Percentiles rank a stretch among this genome's conserved stretches.
phyloP scores from a whole-genome alignment of 1,140 invertebrate genomes.

The Cydia splendana region DNA sequence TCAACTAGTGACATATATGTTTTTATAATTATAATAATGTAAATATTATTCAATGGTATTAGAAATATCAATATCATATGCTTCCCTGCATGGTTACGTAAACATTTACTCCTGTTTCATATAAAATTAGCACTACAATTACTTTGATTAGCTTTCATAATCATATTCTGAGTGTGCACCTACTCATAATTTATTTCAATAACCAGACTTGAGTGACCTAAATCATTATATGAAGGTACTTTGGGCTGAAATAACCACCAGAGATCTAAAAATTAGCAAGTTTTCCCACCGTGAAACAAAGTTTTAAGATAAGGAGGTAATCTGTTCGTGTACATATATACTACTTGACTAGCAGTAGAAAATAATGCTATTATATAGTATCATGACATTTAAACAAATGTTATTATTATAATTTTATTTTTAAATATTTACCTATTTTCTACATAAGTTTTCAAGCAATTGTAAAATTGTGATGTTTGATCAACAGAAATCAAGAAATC shows the following conservation, averaged over 20 bases:
- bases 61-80: slow-evolving; percentile 4
- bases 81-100: slow-evolving; percentile 19
- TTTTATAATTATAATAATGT: slow-evolving; percentile 20
- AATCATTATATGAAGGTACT: slow-evolving; percentile 39
- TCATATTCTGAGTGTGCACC: background rate
- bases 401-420: slow-evolving; percentile 31
- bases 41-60: slow-evolving; percentile 1
- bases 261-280: slow-evolving; percentile 66
- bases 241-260: slow-evolving; percentile 70
- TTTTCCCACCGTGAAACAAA: slow-evolving; percentile 75
- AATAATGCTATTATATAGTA: slow-evolving; percentile 26
- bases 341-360: slow-evolving; percentile 29
- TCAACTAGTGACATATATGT: background rate
- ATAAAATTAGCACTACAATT: slow-evolving; percentile 22
- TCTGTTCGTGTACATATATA: slow-evolving; percentile 50
- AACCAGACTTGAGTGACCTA: slow-evolving; percentile 39
- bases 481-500: slow-evolving; percentile 31
- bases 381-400: slow-evolving; percentile 27
- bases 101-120: slow-evolving; percentile 14
- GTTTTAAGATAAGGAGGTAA: slow-evolving; percentile 62
- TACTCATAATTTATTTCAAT: slow-evolving; percentile 24
- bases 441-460: slow-evolving; percentile 26
- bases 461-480: slow-evolving; percentile 14
- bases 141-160: background rate
- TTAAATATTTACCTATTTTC: slow-evolving; percentile 31